phyloP scores from a whole-genome alignment of 2,888 invertebrate species.

The Actias luna region DNA sequence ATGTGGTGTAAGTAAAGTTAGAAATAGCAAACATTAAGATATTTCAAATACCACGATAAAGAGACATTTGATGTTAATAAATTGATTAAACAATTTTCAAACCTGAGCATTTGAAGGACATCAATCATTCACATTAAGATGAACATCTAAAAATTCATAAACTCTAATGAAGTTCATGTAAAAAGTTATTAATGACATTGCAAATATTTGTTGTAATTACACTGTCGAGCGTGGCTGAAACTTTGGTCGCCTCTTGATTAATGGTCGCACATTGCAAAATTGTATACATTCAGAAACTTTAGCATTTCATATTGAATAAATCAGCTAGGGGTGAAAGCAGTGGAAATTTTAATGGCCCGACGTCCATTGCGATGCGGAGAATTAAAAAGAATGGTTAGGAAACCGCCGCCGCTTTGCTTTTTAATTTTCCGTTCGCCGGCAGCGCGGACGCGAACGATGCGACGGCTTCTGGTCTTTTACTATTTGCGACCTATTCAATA shows the following conservation, averaged over 20 bases:
- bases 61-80: not conserved
- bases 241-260: slow-evolving; percentile 22
- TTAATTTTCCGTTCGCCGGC: slow-evolving; percentile 77
- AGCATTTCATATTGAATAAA: slow-evolving; percentile 53
- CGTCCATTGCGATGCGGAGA: slow-evolving; percentile 59
- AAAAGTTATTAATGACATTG: slow-evolving; percentile 36
- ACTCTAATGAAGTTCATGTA: slow-evolving; percentile 41
- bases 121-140: slow-evolving; percentile 38
- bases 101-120: slow-evolving; percentile 16
- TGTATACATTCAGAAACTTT: slow-evolving; percentile 40
- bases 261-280: slow-evolving; percentile 35
- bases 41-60: not conserved
- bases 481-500: slow-evolving; percentile 60
- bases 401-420: slow-evolving; percentile 66
- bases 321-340: slow-evolving; percentile 46
- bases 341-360: slow-evolving; percentile 74
- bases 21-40: not conserved
- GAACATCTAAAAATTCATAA: slow-evolving; percentile 41
- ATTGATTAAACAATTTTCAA: not conserved
- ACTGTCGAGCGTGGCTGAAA: slow-evolving; percentile 31
- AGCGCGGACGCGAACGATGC: slow-evolving; percentile 30
- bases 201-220: slow-evolving; percentile 46
- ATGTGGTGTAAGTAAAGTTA: too few species aligned
- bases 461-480: slow-evolving; percentile 34
- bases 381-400: slow-evolving; percentile 75